Evolutionary conservation across 2,113 vertebrate genomes (phyloP).

Genomic region (Xiphorhynchus elegans): DNA sequence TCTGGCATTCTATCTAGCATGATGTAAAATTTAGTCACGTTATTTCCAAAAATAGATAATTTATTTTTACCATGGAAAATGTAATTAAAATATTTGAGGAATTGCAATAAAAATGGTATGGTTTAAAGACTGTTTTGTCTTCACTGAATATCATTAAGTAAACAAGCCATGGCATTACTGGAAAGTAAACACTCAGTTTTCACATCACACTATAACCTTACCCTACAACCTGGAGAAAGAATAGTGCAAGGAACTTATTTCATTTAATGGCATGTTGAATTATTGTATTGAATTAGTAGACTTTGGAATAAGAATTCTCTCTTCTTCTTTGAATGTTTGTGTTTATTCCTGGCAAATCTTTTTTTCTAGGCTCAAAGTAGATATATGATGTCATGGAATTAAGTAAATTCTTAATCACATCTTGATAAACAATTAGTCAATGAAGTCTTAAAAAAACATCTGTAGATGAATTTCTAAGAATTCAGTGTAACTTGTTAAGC

Average conservation of each 20-base stretch:
- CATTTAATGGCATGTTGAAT: not conserved
- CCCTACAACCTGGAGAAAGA: not conserved
- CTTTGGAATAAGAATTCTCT: not conserved
- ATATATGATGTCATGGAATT: not conserved
- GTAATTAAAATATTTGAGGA: not conserved
- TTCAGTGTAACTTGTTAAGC: not conserved
- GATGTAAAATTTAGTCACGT: constrained; percentile 1
- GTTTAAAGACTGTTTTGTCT: not conserved
- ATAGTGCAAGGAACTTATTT: not conserved
- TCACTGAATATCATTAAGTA: not conserved
- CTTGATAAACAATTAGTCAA: not conserved
- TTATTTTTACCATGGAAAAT: not conserved
- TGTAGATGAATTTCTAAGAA: not conserved
- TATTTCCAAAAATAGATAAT: not conserved
- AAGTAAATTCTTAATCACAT: not conserved
- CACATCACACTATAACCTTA: not conserved
- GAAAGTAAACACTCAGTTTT: constrained; percentile 4
- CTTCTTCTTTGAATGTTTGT: not conserved
- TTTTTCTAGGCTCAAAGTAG: not conserved
- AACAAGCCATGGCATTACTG: not conserved
- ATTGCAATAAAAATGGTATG: not conserved
- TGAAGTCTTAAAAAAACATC: not conserved
- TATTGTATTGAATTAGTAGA: not conserved
- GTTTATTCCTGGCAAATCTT: not conserved
- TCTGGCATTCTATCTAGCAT: not conserved